Percentiles rank a stretch among this genome's conserved stretches.
Conservation (phyloP, 1,140 invertebrate genomes). For the Atta colombica region DNA sequence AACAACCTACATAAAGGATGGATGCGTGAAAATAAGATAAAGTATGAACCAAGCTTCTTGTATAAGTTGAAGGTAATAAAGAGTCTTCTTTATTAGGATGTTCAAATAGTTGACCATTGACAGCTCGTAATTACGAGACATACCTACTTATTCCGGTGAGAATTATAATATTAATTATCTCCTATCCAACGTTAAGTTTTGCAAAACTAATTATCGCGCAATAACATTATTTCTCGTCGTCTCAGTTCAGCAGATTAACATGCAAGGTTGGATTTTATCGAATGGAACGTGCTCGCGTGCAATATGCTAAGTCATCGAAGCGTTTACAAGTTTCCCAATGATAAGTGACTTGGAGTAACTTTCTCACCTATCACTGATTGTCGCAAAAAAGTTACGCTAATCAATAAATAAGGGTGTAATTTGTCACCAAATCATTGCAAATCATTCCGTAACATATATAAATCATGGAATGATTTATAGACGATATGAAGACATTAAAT, state of each 20-base stretch:
- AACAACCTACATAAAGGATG: no score
- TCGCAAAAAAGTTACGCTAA: constrained; percentile 1
- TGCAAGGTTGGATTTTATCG: constrained; percentile 5
- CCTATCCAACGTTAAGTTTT: not conserved
- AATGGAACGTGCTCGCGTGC: constrained; percentile 6
- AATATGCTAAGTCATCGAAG: constrained; percentile 13
- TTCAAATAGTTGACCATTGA: not conserved
- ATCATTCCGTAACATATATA: constrained; percentile 4
- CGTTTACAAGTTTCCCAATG: constrained; percentile 15
- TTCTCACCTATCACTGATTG: constrained; percentile 8
- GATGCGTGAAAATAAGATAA: no score
- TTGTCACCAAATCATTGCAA: not conserved
- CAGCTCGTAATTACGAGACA: not conserved
- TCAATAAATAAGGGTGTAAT: not conserved
- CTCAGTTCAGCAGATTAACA: not conserved
- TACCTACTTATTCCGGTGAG: not conserved
- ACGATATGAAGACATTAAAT: not conserved
- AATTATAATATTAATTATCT: constrained; percentile 26
- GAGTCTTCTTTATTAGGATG: not conserved
- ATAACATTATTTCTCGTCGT: not conserved
- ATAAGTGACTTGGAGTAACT: constrained; percentile 45
- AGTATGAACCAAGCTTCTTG: no score
- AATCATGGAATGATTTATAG: not conserved
- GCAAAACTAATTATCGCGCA: constrained; percentile 38
- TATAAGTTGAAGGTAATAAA: no score